Evolutionary conservation across 92 coral and sea anemone species (phyloP).

Genomic region (Paramuricea clavata): DNA sequence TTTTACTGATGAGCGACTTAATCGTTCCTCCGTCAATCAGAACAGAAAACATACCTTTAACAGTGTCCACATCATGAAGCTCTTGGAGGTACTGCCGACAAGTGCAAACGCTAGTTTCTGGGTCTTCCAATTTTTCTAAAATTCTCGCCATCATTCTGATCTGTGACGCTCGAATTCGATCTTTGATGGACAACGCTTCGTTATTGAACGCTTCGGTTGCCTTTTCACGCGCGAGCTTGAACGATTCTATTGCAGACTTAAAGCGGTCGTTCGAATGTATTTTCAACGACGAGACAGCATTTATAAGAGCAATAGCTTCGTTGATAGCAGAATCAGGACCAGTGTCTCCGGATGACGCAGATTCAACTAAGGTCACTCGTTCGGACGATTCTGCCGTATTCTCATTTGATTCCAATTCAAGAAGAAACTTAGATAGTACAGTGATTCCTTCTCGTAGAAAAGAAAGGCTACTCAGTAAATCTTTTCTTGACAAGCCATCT

Average conservation of each 20-base stretch:
- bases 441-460: background rate
- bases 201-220: constrained; percentile 71
- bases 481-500: background rate
- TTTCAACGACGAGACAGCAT: background rate
- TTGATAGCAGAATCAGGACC: background rate
- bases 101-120: constrained; percentile 2
- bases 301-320: background rate
- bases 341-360: background rate
- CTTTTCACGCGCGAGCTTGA: constrained; percentile 54
- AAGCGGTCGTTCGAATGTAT: constrained; percentile 18
- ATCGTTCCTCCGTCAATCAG: background rate
- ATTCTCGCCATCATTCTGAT: constrained; percentile 69
- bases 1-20: background rate
- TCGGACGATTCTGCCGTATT: background rate
- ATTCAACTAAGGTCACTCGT: background rate
- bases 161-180: constrained; percentile 66
- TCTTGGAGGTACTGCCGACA: background rate
- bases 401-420: too few relatives aligned
- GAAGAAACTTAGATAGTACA: background rate
- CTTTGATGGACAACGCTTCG: constrained; percentile 54
- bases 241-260: constrained; percentile 41
- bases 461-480: background rate
- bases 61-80: constrained; percentile 4
- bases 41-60: constrained; percentile 2
- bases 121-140: constrained; percentile 46